phyloP scores from a whole-genome alignment of 2,888 invertebrate species.

The Lasius platythorax region DNA sequence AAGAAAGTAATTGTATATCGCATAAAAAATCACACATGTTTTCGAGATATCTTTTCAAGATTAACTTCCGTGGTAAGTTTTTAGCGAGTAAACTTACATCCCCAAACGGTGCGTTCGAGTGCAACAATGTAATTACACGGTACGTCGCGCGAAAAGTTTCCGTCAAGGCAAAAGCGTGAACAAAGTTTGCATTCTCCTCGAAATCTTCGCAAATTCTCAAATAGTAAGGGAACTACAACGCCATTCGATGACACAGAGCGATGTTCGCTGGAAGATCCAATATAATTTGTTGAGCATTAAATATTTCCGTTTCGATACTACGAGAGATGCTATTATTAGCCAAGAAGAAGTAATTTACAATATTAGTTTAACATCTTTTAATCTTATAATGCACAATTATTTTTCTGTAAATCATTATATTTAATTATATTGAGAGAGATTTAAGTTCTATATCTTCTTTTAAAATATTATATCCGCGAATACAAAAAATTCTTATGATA shows the following conservation, averaged over 20 bases:
- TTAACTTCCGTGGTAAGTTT: conserved; percentile 1
- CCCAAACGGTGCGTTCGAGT: conserved; percentile 20
- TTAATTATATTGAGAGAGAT: not conserved
- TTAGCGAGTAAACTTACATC: conserved; percentile 1
- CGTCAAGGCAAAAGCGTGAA: not conserved
- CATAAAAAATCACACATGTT: not conserved
- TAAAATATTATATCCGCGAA: not conserved
- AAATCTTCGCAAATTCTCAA: conserved; percentile 9
- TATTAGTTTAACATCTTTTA: not conserved
- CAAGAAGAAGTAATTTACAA: not conserved
- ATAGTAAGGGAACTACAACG: not conserved
- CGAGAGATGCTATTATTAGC: not conserved
- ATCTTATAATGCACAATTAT: not conserved
- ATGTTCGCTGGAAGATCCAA: not conserved
- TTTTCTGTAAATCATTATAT: not conserved
- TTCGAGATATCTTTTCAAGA: not conserved
- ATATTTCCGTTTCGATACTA: no score
- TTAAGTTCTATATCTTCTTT: not conserved
- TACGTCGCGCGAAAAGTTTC: conserved; percentile 18
- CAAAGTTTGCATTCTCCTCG: not conserved
- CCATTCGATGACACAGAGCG: not conserved
- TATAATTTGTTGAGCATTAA: no score
- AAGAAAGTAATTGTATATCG: not conserved
- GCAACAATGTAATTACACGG: conserved; percentile 41
- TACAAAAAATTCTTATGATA: not conserved